Evolutionary conservation across 2,888 invertebrate genomes (phyloP), one percentile per base, ranked within the genome.

Genomic region (Choristoneura rosaceana): DNA sequence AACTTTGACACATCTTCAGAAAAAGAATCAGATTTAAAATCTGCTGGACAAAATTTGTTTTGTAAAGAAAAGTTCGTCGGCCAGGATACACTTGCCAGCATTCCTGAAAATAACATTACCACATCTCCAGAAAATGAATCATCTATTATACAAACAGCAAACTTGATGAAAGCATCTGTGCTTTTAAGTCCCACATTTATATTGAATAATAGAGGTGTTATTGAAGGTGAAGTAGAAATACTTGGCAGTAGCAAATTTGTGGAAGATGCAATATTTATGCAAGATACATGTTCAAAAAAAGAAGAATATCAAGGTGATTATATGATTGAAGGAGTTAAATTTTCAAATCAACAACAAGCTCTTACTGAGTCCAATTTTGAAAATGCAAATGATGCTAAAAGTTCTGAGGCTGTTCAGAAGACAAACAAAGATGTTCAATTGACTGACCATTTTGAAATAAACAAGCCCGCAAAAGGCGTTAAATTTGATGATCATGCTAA

Each of bases 121-220:
- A 69, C 58, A 38, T 69, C 77, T 65, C 76, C 38, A 63, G 43
- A 62, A 61, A 77, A 80, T 66, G 82, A 83, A 55, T 78, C 89
- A 69, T 90, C 91, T 68, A 88, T 92, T 73, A 83, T 90, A 76
- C 87, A 93, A 87, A 94, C 93, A 70, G 92, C 91, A 73, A 85
- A 77, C 78, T 85, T 93, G 73, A 90, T 93, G 89, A 92, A 87
- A 78, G 84, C 86, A 68, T 91, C 93, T 15, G 86, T 93, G 45
- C 87, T 92, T 74, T 82, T 93, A 71, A 93, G 93, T 77, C 92
- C 93, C 38, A 89, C 91, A 50, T 92, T 92, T 83, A 77, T 81
- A 69, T 79, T 85, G 59, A 76, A 80, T 38, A 74, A 79, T 73
- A 62, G 80, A 64, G 81, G 83, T 81, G 74, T 76, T 10, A 79